Evolutionary conservation across 2,113 vertebrate species (phyloP), one percentile per base, ranked within the genome.

Genomic region (Phaetusa simplex): DNA sequence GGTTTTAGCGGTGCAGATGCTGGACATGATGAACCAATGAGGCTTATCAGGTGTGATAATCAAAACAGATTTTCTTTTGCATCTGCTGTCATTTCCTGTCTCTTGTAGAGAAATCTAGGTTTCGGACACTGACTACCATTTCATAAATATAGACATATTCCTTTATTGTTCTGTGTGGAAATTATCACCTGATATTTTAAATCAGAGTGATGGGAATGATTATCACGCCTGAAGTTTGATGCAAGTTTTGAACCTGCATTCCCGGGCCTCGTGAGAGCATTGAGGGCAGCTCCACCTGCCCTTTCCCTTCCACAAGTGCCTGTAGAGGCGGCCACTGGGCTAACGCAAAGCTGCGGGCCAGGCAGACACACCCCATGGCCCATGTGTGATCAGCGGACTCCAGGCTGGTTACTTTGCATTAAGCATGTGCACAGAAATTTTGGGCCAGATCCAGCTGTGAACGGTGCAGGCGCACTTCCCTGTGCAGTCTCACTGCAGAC

Each of bases 31-130:
- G 94, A 97, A 96, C 82, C 95, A 97, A 95, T 88, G 93, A 96
- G 89, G 84, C 86, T 97, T 97, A 97, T 93, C 93, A 91, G 66
- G 91, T 95, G 86, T 89, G 86, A 95, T 96, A 96, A 95, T 94
- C 91, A 97, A 95, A 96, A 94, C 91, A 97, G 89, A 95, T 93
- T 93, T 96, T 93, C 91, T 94, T 95, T 94, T 93, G 86, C 74
- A 77, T 87, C 62, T 80, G 66, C 73, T 87, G 74, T 93, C 62
- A 87, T 87, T 90, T 83, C 73, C 81, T 82, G 34, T 87, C 70
- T 81, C 65, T 69, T 11, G 12, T 20, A 84, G 43, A 71, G 43
- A 90, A 84, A 78, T 26, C 52, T 42, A 34, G 24, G 36, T 66
- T 91, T 89, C 0, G 2, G 67, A 82, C 62, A 40, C 27, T 27